phyloP scores from a whole-genome alignment of 2,113 vertebrate species.

The Antechinus stuartii region DNA sequence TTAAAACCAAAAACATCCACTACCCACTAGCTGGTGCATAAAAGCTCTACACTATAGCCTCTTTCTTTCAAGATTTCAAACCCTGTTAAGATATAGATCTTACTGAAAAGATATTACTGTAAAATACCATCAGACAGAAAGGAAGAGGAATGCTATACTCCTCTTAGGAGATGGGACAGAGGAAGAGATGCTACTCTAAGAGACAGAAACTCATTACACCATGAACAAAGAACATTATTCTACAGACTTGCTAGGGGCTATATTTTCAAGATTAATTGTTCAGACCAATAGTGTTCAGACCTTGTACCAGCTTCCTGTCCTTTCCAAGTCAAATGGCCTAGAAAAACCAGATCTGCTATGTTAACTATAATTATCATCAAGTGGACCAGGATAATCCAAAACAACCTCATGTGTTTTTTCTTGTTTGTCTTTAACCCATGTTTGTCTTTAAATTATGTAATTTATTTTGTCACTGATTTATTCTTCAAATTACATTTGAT shows the following conservation, averaged over 20 bases:
- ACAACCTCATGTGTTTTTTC: constrained; percentile 3
- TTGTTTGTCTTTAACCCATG: constrained; percentile 16
- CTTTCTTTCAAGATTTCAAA: not conserved
- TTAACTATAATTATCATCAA: not conserved
- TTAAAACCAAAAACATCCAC: not conserved
- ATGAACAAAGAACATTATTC: not conserved
- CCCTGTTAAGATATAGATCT: not conserved
- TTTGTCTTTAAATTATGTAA: not conserved
- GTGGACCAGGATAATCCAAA: not conserved
- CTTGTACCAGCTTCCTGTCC: not conserved
- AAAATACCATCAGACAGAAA: not conserved
- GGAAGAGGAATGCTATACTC: not conserved
- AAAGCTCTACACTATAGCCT: not conserved
- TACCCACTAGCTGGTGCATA: not conserved
- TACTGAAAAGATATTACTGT: not conserved
- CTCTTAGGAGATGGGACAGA: not conserved
- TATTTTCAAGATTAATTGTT: not conserved
- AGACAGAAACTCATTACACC: not conserved
- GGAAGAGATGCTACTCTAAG: not conserved
- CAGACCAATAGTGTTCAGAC: not conserved
- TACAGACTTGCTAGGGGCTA: not conserved
- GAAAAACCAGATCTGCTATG: not conserved
- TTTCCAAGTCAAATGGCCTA: not conserved
- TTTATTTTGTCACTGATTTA: not conserved
- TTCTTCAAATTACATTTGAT: not conserved